Base-by-base conservation (phyloP, 2,888 invertebrate genomes). In the Octonoba sinensis region DNA sequence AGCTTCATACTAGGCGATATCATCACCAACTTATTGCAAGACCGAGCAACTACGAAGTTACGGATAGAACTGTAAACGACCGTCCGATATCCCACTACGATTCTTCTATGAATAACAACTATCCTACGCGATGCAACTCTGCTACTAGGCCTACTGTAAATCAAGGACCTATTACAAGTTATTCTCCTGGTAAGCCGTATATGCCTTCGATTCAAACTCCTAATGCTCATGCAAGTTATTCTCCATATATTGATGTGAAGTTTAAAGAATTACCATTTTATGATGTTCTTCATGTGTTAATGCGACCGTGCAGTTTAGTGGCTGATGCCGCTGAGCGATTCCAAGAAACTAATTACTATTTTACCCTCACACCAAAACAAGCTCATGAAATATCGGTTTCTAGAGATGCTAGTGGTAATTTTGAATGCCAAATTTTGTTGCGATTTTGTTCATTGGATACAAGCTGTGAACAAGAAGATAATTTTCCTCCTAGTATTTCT, bases 321-420 rank as follows among this genome's bases (percentile, higher is more conserved):
- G 83, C 84, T 16, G 77, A 84, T 13, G 60, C 76, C 20, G 18
- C 85, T 57, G 86, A 87, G 20, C 86, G 96, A 84, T 92, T 94
- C 88, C 96, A 97, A 88, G 96, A 97, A 87, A 93, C 93, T 81
- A 92, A 92, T 67, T 96, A 94, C 88, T 92, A 93, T 85, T 97
- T 97, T 89, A 96, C 95, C 88, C 90, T 97, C 65, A 96, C 96
- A 3, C 96, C 96, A n/a, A 94, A 95, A 87, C 97, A 97, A 88
- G 96, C 97, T 24, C 94, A 95, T 18, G 95, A 96, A 87, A 94
- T 97, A 64, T 94, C 72, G 15, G 22, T 76, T 20, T 82, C 82
- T 18, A 70, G 47, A 54, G 65, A 62, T 71, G 27, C 46, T 18
- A 70, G 20, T 13, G 70, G 66, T 1, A 94, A 95, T 87, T 94